Percentiles rank a stretch among this genome's conserved stretches.
These are phyloP conservation scores for Echiichthys vipera DNA, from an alignment of 2,797 vertebrate species.

Conservation along the genomic window DNA sequence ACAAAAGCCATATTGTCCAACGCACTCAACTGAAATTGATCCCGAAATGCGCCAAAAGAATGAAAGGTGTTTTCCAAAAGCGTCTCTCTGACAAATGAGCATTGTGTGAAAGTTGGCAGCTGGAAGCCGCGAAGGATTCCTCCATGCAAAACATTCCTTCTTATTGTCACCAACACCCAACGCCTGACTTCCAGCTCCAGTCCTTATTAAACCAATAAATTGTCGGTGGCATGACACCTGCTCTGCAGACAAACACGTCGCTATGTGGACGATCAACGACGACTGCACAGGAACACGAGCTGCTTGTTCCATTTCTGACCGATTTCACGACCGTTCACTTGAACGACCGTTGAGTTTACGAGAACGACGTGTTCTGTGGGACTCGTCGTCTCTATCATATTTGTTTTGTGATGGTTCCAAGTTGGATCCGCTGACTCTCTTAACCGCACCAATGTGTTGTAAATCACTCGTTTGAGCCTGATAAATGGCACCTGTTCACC, in stretches of 20 bases:
- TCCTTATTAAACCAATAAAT: conserved; percentile 79
- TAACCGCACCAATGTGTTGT: not conserved
- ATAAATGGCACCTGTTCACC: too few species aligned
- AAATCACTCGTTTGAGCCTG: not conserved
- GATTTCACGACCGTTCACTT: too few species aligned
- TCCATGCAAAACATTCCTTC: conserved; percentile 67
- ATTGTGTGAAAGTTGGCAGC: conserved; percentile 89
- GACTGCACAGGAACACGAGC: not conserved
- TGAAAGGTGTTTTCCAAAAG: conserved; percentile 85
- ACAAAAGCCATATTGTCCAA: conserved; percentile 90
- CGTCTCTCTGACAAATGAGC: conserved; percentile 82
- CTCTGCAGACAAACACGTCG: conserved; percentile 18
- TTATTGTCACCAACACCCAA: conserved; percentile 68
- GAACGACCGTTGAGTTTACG: too few species aligned
- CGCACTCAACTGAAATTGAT: conserved; percentile 72
- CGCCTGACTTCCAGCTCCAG: conserved; percentile 49
- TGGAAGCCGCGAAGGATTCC: conserved; percentile 57
- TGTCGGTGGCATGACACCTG: conserved; percentile 33
- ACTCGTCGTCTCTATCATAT: not conserved
- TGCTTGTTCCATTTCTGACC: not conserved
- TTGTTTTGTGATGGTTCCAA: not conserved
- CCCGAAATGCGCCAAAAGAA: conserved; percentile 77
- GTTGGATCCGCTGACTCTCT: not conserved
- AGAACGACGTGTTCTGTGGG: not conserved
- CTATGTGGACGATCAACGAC: not conserved